phyloP scores from a whole-genome alignment of 92 coral and sea anemone species.

The Epizoanthus stellaris region DNA sequence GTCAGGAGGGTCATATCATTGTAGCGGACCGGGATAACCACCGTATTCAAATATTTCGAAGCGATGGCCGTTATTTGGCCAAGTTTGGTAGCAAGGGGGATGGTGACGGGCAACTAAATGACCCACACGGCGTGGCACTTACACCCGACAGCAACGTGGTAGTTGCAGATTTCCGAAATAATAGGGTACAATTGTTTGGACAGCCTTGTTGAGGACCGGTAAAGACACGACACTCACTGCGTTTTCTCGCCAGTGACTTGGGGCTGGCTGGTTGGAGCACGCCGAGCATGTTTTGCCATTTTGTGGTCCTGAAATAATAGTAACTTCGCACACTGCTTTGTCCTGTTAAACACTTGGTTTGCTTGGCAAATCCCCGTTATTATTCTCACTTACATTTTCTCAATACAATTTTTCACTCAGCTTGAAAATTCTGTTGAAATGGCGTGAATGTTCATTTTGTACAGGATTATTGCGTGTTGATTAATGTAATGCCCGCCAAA shows the following conservation, averaged over 20 bases:
- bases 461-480: no score
- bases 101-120: constrained; percentile 97
- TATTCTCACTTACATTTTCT: background rate
- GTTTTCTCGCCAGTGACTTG: background rate
- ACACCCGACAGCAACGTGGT: constrained; percentile 94
- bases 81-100: constrained; percentile 99
- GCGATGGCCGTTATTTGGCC: constrained; percentile 93
- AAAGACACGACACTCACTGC: background rate
- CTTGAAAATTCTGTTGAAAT: no score
- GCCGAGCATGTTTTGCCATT: background rate
- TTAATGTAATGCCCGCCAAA: no score
- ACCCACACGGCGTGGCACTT: constrained; percentile 96
- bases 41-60: constrained; percentile 91
- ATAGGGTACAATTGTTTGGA: constrained; percentile 91
- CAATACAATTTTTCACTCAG: background rate
- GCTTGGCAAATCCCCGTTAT: background rate
- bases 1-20: constrained; percentile 92
- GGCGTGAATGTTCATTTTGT: no score
- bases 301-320: background rate
- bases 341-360: background rate
- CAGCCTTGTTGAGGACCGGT: constrained; percentile 52
- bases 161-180: constrained; percentile 97
- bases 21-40: constrained; percentile 99
- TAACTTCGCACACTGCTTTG: background rate
- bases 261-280: background rate